Base-by-base conservation (phyloP, 2,888 invertebrate species). In the Linnaemya vulpina region DNA sequence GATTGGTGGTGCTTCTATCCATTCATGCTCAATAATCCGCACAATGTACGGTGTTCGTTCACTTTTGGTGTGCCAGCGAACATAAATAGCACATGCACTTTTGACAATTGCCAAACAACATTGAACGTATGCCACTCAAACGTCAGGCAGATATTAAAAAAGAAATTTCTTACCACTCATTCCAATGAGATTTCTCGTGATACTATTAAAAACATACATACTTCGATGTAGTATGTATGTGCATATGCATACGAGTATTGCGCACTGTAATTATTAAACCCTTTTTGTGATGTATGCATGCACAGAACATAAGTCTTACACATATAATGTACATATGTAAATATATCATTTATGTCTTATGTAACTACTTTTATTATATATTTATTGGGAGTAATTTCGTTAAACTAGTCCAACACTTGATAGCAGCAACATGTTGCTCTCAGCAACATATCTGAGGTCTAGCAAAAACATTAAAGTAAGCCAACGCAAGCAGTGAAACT, bases 41-140 rank as follows among this genome's bases (percentile, higher is more conserved):
- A 43, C 67, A 68, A 53, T 25, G 30, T 60, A 53, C 15, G 30
- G 11, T 63, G 62, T 62, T 76, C 55, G 53, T 62, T 76, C 55
- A 58, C 55, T 63, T 74, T 74, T 55, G 77, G 67, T 67, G 35
- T 9, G 25, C 11, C 49, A n/a, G 9, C 35, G 35, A 40, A 30
- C 22, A 17, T 63, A 17, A 80, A 73, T 73, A 80, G 76, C 63
- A 80, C 78, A 75, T 78, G 84, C 63, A 84, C 79, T 84, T 77
- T 83, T 81, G 86, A 83, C 86, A 81, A 77, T 81, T 78, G 81
- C 81, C 78, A 76, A 84, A 75, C 74, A 73, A 77, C 68, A 65
- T 74, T 67, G 63, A 86, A 49, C 71, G 67, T 65, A 84, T 70
- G 86, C 86, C 81, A 86, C 86, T 86, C 83, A 83, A 74, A 68